Base-by-base conservation (phyloP, 2,113 vertebrate species). In the Cyphomyrus plagiostoma region DNA sequence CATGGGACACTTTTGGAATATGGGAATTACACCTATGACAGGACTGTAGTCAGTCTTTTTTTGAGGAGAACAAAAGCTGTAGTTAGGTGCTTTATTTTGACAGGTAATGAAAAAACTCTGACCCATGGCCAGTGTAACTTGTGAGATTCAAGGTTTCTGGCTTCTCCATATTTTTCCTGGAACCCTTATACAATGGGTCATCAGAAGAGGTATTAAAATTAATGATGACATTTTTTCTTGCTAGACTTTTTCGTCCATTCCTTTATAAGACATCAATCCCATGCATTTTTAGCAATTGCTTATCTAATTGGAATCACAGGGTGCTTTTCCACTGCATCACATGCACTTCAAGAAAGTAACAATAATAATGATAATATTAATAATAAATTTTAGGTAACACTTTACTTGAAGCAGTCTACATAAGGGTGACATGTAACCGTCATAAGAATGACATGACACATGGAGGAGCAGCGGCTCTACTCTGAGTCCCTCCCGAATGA, bases 1-100 rank as follows among this genome's bases (percentile, higher is more conserved):
- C 74, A 42, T 80, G 35, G 74, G 74, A 39, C 10, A 48, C 23
- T 23, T 83, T 46, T 48, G 9, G 45, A 45, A 11, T 84, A 48
- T 45, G 39, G 21, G 39, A 84, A 84, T 84, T 84, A 21, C 19
- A n/a, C 23, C 45, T 84, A 9, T 48, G 82, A 84, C 21, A 23
- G 45, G 23, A 84, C 45, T 45, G 45, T 84, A 84, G 45, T 84
- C 82, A 84, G 82, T 48, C 82, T 84, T 84, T 84, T 21, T 82
- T 45, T 42, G 39, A 39, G 35, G 77, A 21, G 21, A 84, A 46
- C 39, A 80, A 80, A 80, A 80, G 10, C 15, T 39, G 26, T 35
- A 7, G 70, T 77, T 77, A 42, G 35, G 1, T 15, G 30, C 35
- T 80, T 80, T 80, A 17, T 80, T 80, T 80, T 80, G 74, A 80